Evolutionary conservation across 2,888 invertebrate genomes (phyloP).

Genomic region (Phanerotoma sp.): DNA sequence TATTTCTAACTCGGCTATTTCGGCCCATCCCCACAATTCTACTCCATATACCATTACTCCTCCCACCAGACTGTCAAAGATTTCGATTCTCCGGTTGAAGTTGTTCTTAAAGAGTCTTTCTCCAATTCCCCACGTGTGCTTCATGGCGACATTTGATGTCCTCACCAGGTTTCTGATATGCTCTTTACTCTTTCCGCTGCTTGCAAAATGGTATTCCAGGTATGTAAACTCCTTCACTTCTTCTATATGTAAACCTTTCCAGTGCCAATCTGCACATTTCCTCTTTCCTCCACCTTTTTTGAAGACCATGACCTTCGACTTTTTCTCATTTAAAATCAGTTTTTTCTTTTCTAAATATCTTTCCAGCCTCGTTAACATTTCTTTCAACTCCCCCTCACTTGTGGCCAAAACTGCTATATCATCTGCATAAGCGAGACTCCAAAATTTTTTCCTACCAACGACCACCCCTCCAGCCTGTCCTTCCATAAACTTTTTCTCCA

Average conservation of each 20-base stretch:
- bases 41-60: conserved; percentile 22
- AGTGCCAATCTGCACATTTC: conserved; percentile 13
- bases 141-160: conserved; percentile 11
- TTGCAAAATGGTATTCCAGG: conserved; percentile 19
- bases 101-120: conserved; percentile 18
- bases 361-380: conserved; percentile 14
- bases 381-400: conserved; percentile 19
- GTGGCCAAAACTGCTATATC: conserved; percentile 24
- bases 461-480: too few species aligned
- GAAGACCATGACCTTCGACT: conserved; percentile 25
- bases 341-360: conserved; percentile 18
- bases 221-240: conserved; percentile 28
- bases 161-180: conserved; percentile 14
- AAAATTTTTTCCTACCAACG: too few species aligned
- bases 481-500: too few species aligned
- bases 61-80: conserved; percentile 19
- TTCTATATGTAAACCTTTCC: conserved; percentile 21
- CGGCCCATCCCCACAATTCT: conserved; percentile 28
- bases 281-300: conserved; percentile 18
- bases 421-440: conserved; percentile 27
- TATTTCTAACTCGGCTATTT: neutral
- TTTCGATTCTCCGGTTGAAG: conserved; percentile 10
- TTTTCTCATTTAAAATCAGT: conserved; percentile 17
- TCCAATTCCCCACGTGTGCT: conserved; percentile 20
- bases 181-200: neutral